Percentiles rank a stretch among this genome's conserved stretches.
phyloP scores from a whole-genome alignment of 2,888 invertebrate genomes.

The Latrodectus elegans region DNA sequence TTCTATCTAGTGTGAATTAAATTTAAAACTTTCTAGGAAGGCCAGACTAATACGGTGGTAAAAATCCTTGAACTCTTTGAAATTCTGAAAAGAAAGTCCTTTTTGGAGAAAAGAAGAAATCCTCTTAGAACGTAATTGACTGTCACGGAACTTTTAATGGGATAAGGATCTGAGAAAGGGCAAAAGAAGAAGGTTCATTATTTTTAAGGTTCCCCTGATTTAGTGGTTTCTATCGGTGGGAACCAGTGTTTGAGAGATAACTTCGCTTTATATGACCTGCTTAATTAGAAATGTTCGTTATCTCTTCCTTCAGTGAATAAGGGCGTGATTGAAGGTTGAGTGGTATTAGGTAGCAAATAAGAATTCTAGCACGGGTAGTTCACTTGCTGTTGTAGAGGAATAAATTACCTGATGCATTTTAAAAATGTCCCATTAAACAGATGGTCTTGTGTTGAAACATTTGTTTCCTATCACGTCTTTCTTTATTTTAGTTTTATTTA shows the following conservation, averaged over 20 bases:
- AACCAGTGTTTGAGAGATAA: neutral
- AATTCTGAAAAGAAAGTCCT: neutral
- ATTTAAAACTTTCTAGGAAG: no score
- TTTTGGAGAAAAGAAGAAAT: neutral
- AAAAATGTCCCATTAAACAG: neutral
- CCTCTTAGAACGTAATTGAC: slow-evolving; percentile 42
- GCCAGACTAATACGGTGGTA: no score
- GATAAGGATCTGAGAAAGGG: neutral
- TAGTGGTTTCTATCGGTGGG: slow-evolving; percentile 11
- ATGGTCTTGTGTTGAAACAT: neutral
- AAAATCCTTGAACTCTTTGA: neutral
- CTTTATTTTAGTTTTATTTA: neutral
- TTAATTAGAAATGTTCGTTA: slow-evolving; percentile 17
- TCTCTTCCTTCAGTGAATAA: neutral
- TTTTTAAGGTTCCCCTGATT: slow-evolving; percentile 36
- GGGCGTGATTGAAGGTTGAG: neutral
- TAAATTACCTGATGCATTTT: neutral
- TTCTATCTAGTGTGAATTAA: no score
- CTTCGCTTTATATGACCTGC: slow-evolving; percentile 1
- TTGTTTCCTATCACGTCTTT: neutral
- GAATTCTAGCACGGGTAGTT: neutral
- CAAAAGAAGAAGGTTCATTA: slow-evolving; percentile 38
- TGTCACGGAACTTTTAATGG: slow-evolving; percentile 44
- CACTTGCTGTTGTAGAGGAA: neutral
- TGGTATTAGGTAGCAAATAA: neutral